Percentiles rank a stretch among this genome's conserved stretches.
phyloP scores from a whole-genome alignment of 2,113 vertebrate genomes.

The Eurystomus gularis region DNA sequence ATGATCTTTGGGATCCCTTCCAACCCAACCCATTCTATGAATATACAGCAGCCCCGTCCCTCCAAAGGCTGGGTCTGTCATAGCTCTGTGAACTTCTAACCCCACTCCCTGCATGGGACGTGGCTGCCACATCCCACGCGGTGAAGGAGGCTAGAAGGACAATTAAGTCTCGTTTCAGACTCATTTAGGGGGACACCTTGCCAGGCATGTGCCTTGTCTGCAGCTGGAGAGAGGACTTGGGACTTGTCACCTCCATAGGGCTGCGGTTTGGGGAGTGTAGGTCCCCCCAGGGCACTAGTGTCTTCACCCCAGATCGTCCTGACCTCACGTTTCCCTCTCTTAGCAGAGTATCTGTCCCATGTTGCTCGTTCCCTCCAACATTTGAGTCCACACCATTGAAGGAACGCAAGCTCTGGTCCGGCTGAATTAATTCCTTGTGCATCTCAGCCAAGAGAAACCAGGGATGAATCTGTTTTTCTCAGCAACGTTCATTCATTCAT shows the following conservation, averaged over 20 bases:
- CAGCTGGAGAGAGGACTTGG: background rate
- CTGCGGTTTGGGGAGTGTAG: background rate
- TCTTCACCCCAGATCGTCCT: no score
- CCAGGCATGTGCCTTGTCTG: rapidly evolving
- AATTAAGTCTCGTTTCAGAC: rapidly evolving
- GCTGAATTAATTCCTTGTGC: background rate
- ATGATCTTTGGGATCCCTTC: no score
- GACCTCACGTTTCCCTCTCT: no score
- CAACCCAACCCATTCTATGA: no score
- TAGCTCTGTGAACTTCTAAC: no score
- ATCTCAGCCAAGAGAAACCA: background rate
- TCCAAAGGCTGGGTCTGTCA: rapidly evolving
- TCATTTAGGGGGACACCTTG: rapidly evolving
- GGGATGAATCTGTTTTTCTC: background rate
- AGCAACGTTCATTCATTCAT: rapidly evolving
- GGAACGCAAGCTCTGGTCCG: background rate
- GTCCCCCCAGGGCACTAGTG: background rate
- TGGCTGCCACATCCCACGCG: no score
- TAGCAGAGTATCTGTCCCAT: no score
- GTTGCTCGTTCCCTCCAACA: background rate
- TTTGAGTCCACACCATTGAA: background rate
- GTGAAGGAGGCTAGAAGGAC: no score
- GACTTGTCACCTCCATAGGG: background rate
- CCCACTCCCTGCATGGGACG: no score
- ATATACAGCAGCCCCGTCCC: background rate